phyloP scores from a whole-genome alignment of 1,140 invertebrate genomes.

The Hyposmocoma kahamanoa region DNA sequence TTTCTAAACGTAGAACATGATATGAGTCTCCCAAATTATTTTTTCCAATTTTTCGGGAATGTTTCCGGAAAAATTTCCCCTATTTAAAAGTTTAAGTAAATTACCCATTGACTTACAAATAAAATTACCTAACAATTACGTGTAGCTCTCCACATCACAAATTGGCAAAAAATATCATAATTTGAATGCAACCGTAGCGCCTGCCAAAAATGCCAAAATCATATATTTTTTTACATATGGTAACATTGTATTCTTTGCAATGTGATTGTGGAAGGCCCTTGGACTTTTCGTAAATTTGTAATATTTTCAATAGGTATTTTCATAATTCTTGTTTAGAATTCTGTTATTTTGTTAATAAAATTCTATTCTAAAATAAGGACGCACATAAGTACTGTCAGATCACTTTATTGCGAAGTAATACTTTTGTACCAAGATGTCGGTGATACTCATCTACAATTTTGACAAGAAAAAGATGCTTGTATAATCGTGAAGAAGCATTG shows the following conservation, averaged over 20 bases:
- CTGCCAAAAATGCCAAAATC: not conserved
- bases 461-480: constrained; percentile 62
- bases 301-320: constrained; percentile 50
- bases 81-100: too few relatives aligned
- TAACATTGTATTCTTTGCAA: constrained; percentile 55
- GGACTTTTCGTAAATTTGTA: constrained; percentile 41
- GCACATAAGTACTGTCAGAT: constrained; percentile 26
- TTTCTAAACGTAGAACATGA: too few relatives aligned
- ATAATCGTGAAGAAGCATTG: constrained; percentile 40
- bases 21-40: too few relatives aligned
- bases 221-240: constrained; percentile 18
- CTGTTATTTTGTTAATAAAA: constrained; percentile 31
- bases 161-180: too few relatives aligned
- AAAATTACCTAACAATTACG: too few relatives aligned
- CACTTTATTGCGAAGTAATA: constrained; percentile 30
- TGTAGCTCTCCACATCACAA: too few relatives aligned
- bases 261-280: constrained; percentile 61
- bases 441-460: constrained; percentile 66
- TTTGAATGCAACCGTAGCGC: not conserved
- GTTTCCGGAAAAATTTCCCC: too few relatives aligned
- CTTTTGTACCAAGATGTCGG: constrained; percentile 62
- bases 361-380: constrained; percentile 28
- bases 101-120: too few relatives aligned
- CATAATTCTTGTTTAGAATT: constrained; percentile 35
- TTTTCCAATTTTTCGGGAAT: too few relatives aligned